Conservation (phyloP, 1,140 invertebrate species). For the Phortica variegata region DNA sequence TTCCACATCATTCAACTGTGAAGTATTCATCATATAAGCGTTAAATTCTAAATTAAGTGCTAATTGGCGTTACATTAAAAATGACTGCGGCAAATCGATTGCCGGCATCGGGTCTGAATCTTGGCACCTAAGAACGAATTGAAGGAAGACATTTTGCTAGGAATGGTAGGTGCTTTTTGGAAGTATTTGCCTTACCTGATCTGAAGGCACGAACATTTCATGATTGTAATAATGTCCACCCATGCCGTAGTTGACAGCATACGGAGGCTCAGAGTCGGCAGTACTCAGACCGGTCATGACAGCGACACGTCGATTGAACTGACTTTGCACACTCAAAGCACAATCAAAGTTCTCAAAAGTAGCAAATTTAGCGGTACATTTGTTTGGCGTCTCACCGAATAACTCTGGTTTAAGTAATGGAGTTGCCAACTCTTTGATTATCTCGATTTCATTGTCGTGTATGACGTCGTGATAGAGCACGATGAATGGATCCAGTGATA, state of each 20-base stretch:
- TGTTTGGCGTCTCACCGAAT: slow-evolving; percentile 88
- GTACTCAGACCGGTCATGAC: slow-evolving; percentile 67
- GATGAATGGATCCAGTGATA: slow-evolving; percentile 78
- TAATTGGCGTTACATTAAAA: background rate
- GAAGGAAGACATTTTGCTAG: too few species aligned
- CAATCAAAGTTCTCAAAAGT: slow-evolving; percentile 78
- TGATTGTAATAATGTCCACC: slow-evolving; percentile 63
- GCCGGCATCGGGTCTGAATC: too few species aligned
- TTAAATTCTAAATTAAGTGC: background rate
- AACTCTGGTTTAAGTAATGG: slow-evolving; percentile 72
- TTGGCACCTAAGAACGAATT: too few species aligned
- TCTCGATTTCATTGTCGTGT: slow-evolving; percentile 81
- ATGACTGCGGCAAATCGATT: background rate
- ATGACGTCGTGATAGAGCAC: slow-evolving; percentile 87
- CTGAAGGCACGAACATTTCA: too few species aligned
- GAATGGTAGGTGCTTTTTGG: too few species aligned
- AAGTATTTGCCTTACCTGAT: too few species aligned
- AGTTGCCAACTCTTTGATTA: slow-evolving; percentile 78
- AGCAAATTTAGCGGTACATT: slow-evolving; percentile 93
- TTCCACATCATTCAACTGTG: background rate
- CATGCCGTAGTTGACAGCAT: slow-evolving; percentile 68
- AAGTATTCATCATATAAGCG: background rate
- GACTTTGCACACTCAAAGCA: slow-evolving; percentile 72
- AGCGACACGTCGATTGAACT: slow-evolving; percentile 69
- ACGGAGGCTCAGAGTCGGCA: slow-evolving; percentile 62